A percentile compares a stretch with the other conserved stretches of the same genome.
Evolutionary conservation across 92 coral and sea anemone genomes (phyloP).

Genomic region (Ricordea florida): DNA sequence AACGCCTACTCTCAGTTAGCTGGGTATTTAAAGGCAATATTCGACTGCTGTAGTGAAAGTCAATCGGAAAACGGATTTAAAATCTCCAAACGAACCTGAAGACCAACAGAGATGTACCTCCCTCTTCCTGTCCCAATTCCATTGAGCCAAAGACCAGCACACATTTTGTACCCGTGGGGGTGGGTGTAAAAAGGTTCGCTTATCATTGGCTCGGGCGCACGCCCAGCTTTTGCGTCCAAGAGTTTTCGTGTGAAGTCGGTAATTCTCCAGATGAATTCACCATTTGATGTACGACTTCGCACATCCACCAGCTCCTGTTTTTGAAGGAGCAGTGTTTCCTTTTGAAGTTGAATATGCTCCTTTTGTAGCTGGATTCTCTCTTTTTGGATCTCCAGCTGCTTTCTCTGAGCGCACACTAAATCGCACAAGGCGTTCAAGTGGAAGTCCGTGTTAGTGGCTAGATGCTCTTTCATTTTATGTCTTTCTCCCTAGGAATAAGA

Average conservation of each 20-base stretch:
- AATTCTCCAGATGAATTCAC: slow-evolving; percentile 92
- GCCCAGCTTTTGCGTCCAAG: slow-evolving; percentile 90
- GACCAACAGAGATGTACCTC: slow-evolving; percentile 90
- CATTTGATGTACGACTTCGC: slow-evolving; percentile 88
- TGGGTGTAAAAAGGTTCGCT: slow-evolving; percentile 98
- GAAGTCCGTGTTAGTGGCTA: slow-evolving; percentile 51
- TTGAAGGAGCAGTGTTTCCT: slow-evolving; percentile 82
- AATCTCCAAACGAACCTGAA: slow-evolving; percentile 96
- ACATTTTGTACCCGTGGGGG: slow-evolving; percentile 98
- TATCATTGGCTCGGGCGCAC: slow-evolving; percentile 90
- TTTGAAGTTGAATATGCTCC: slow-evolving; percentile 93
- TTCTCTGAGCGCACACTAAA: slow-evolving; percentile 75
- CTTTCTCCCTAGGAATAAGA: slow-evolving; percentile 71
- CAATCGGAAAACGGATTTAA: too few species aligned
- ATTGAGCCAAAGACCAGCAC: slow-evolving; percentile 97
- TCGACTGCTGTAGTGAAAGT: too few species aligned
- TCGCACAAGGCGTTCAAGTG: slow-evolving; percentile 78
- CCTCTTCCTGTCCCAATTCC: slow-evolving; percentile 99
- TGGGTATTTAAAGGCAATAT: too few species aligned
- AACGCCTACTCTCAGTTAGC: too few species aligned
- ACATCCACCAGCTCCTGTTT: slow-evolving; percentile 84
- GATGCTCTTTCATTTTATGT: slow-evolving; percentile 82
- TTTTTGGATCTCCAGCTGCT: slow-evolving; percentile 78
- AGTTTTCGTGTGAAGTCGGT: slow-evolving; percentile 77
- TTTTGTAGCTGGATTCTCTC: slow-evolving; percentile 94